Conservation (phyloP, 2,888 invertebrate species). For the Anodontia alba region DNA sequence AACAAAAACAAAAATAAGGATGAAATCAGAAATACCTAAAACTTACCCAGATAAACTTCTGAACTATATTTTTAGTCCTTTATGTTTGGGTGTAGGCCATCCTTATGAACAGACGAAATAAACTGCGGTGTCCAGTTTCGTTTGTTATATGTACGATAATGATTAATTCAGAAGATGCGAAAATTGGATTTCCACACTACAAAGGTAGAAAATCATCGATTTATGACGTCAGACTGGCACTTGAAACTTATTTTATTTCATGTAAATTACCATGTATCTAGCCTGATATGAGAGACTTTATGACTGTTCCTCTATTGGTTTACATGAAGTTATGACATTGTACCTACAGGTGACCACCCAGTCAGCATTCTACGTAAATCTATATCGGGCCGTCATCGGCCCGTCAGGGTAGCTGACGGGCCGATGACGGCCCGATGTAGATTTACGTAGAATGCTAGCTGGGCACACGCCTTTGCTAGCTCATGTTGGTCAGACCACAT, state of each 20-base stretch:
- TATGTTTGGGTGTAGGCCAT: not conserved
- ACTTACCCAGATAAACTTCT: too few species aligned
- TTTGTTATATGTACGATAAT: not conserved
- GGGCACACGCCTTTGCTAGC: too few species aligned
- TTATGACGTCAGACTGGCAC: conserved; percentile 1
- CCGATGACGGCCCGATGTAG: too few species aligned
- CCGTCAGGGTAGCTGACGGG: too few species aligned
- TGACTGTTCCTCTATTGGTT: not conserved
- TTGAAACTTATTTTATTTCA: conserved; percentile 15
- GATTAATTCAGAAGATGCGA: not conserved
- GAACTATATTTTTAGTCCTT: too few species aligned
- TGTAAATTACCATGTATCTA: conserved; percentile 14
- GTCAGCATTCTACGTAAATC: too few species aligned
- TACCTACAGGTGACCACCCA: too few species aligned
- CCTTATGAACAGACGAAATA: not conserved
- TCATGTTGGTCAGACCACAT: too few species aligned
- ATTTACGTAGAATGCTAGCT: too few species aligned
- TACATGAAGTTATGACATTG: not conserved
- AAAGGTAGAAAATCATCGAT: conserved; percentile 1
- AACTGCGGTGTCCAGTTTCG: conserved; percentile 6
- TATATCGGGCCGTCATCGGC: too few species aligned
- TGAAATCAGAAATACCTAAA: too few species aligned
- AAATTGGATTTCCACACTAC: conserved; percentile 19
- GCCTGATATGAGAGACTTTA: not conserved
- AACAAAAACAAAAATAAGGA: too few species aligned